Evolutionary conservation across 2,113 vertebrate genomes (phyloP), one percentile per base, ranked within the genome.

Genomic region (Sinocyclocheilus maitianheensis): DNA sequence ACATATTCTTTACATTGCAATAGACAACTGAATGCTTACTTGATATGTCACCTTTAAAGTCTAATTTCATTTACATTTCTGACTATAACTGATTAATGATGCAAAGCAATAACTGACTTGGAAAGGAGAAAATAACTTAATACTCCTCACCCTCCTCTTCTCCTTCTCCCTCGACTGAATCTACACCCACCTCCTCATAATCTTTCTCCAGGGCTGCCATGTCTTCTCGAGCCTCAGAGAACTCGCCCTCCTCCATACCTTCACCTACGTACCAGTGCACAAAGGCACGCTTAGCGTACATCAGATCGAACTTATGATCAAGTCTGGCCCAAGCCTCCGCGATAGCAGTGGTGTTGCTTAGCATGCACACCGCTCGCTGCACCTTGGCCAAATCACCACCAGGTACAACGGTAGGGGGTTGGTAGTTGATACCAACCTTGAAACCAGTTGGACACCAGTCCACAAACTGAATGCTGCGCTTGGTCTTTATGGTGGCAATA

Each of bases 371-470:
- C 3, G 94, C 93, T 58, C 94, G 92, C 93, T 95, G 94, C 0
- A 94, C 94, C 87, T 95, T 95, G 87, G 94, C 94, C 87, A 95
- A 91, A 89, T 95, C 94, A 5, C 94, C 94, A 3, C 94, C 94
- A 3, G 94, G 94, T 0, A 95, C 94, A 86, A 94, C 94, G 11
- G 94, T 95, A 16, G 93, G 94, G 0, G 92, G 93, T 74, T 90
- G 92, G 79, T 89, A 89, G 34, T 93, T 94, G 89, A 95, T 93
- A 69, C 92, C 94, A 75, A 95, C 94, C 84, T 93, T 94, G 83
- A 94, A 95, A 81, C 93, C 94, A 84, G 94, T 94, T 0, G 93
- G 94, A 48, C 94, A 94, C 94, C 93, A 94, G 88, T 94, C 93
- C 4, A 94, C 94, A 91, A 94, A 94, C 89, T 94, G 93, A 88